Evolutionary conservation across 2,113 vertebrate genomes (phyloP).

Genomic region (Rhinolophus sinicus): DNA sequence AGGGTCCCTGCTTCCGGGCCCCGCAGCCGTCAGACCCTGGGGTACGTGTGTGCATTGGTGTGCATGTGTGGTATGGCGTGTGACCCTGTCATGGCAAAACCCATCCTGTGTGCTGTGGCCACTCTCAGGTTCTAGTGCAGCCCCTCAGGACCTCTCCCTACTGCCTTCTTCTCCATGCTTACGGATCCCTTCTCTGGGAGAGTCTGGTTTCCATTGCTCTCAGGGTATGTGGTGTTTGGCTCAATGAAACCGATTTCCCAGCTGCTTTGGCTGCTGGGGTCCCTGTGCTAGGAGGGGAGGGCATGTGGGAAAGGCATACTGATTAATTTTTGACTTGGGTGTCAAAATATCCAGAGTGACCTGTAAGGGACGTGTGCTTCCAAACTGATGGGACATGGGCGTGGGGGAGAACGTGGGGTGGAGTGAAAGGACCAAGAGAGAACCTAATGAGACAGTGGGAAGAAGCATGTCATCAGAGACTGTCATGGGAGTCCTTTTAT

Average conservation of each 20-base stretch:
- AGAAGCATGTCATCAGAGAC: rapidly evolving
- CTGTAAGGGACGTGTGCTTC: neutral
- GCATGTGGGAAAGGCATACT: neutral
- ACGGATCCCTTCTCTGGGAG: neutral
- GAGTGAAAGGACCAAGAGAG: no score
- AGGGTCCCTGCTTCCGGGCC: neutral
- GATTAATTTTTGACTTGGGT: neutral
- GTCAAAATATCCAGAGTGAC: no score
- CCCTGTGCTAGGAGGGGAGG: neutral
- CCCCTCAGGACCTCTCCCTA: neutral
- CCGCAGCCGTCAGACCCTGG: no score
- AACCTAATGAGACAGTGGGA: rapidly evolving
- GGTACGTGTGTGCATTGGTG: no score
- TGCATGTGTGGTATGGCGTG: no score
- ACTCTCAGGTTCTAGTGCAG: neutral
- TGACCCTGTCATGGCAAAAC: no score
- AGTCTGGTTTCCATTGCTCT: rapidly evolving
- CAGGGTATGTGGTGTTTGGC: rapidly evolving
- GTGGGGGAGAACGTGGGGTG: neutral
- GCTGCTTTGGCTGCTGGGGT: neutral
- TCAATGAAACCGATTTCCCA: neutral
- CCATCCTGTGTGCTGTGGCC: no score
- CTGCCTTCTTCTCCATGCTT: neutral
- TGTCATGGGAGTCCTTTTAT: rapidly evolving
- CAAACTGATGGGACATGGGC: neutral